Base-by-base conservation (phyloP, 2,797 vertebrate species). In the Hapalemur alaotrensis region DNA sequence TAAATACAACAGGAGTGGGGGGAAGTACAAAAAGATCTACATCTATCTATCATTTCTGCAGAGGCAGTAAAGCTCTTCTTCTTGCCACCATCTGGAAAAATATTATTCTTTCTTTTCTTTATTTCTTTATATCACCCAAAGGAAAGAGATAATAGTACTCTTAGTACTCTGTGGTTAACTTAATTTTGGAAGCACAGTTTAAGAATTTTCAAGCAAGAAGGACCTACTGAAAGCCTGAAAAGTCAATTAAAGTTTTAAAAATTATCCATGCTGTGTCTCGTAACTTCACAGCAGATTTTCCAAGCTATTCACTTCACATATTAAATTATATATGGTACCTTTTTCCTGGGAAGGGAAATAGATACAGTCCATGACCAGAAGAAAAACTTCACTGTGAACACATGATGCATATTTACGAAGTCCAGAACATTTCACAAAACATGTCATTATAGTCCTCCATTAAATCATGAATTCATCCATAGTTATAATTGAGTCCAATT, bases 401-500 rank as follows among this genome's bases (percentile, higher is more conserved):
- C 69, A 50, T 54, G 59, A 76, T 95, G 23, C 1, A 32, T 82
- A 61, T 89, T 97, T 81, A 95, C 78, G 22, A 81, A 92, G n/a
- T 87, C 30, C 54, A 97, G 89, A 95, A 79, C 32, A 92, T 79
- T 92, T 65, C 70, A 91, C 41, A 85, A 90, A 96, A 52, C 59
- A 73, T 75, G 28, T 63, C 69, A 82, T 79, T 73, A 63, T 25
- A 81, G 38, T 92, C 30, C 11, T 20, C 50, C 38, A 75, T 73
- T 91, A 95, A 90, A 87, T 92, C 43, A 69, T 2, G 4, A 79
- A 85, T 65, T 25, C 57, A 85, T 78, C 30, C 61, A 79, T 50
- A 57, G 41, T 88, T 93, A 69, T 76, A 75, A 92, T 59, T 84
- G 52, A 93, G 84, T 95, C 11, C n/a, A 88, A 50, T 65, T 88